A percentile compares a stretch with the other conserved stretches of the same genome.
These are phyloP conservation scores for Muricea muricata DNA, from an alignment of 92 coral and sea anemone genomes.

Conservation along the genomic window DNA sequence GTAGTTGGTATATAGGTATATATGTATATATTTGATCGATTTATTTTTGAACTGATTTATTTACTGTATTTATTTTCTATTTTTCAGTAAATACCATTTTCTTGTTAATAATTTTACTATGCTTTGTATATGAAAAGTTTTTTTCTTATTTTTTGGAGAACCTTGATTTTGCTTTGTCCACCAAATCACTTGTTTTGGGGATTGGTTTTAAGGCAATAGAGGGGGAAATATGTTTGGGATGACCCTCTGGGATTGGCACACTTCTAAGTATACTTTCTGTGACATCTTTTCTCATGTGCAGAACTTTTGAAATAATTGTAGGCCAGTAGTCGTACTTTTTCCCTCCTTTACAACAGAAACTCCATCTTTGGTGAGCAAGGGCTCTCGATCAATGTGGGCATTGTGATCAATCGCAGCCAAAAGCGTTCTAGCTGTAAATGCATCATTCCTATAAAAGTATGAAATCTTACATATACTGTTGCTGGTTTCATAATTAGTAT, in stretches of 20 bases:
- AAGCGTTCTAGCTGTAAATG: background rate
- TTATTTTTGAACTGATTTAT: background rate
- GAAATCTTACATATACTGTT: too few relatives aligned
- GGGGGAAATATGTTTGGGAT: constrained; percentile 2
- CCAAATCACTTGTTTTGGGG: background rate
- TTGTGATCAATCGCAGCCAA: constrained; percentile 43
- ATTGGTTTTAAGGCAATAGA: background rate
- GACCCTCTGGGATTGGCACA: background rate
- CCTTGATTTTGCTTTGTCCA: background rate
- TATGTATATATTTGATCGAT: too few relatives aligned
- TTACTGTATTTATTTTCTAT: too few relatives aligned
- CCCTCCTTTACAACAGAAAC: background rate
- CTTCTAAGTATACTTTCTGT: background rate
- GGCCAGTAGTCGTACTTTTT: constrained; percentile 6
- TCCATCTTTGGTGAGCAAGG: background rate
- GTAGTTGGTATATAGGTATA: too few relatives aligned
- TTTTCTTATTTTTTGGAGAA: background rate
- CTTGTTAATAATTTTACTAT: constrained; percentile 42
- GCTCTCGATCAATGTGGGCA: background rate
- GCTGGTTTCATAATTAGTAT: background rate
- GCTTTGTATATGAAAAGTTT: constrained; percentile 51
- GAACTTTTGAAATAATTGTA: background rate
- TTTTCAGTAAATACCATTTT: too few relatives aligned
- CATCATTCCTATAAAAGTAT: background rate
- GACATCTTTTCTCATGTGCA: background rate